Conservation (phyloP, 2,797 vertebrate genomes). For the Pangasius krempfi region DNA sequence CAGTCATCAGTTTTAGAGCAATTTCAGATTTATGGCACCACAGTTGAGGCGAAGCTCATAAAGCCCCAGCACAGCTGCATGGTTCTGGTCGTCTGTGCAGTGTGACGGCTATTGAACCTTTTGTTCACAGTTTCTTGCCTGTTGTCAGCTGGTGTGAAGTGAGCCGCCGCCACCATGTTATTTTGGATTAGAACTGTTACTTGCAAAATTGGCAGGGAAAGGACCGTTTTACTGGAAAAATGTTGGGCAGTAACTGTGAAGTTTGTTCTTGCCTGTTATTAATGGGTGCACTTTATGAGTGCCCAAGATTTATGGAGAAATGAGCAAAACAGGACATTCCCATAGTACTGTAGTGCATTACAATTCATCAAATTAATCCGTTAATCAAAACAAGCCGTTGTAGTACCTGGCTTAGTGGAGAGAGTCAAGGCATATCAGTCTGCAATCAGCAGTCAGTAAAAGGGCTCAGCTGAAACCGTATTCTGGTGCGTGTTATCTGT, state of each 20-base stretch:
- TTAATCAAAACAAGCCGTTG: background rate
- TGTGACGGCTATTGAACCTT: slow-evolving; percentile 67
- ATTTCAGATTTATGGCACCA: slow-evolving; percentile 64
- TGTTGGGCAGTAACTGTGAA: slow-evolving; percentile 1
- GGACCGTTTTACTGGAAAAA: background rate
- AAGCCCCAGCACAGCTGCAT: slow-evolving; percentile 74
- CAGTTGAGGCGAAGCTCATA: slow-evolving; percentile 55
- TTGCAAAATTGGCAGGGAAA: background rate
- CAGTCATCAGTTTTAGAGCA: slow-evolving; percentile 64
- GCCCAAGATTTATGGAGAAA: background rate
- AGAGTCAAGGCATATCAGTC: background rate
- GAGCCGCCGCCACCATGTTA: slow-evolving; percentile 1
- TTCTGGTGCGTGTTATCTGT: background rate
- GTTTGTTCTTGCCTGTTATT: slow-evolving; percentile 2
- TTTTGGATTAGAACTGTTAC: background rate
- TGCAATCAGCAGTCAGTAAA: background rate
- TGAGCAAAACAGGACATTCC: background rate
- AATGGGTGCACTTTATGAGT: background rate
- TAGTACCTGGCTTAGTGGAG: background rate
- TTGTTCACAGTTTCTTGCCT: slow-evolving; percentile 42
- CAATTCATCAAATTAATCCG: background rate
- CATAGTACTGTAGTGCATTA: background rate
- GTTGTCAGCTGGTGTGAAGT: slow-evolving; percentile 24
- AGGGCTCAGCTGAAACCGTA: background rate
- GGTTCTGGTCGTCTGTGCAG: slow-evolving; percentile 64